phyloP scores from a whole-genome alignment of 2,113 vertebrate genomes.

The Epinephelus cyanopodus region DNA sequence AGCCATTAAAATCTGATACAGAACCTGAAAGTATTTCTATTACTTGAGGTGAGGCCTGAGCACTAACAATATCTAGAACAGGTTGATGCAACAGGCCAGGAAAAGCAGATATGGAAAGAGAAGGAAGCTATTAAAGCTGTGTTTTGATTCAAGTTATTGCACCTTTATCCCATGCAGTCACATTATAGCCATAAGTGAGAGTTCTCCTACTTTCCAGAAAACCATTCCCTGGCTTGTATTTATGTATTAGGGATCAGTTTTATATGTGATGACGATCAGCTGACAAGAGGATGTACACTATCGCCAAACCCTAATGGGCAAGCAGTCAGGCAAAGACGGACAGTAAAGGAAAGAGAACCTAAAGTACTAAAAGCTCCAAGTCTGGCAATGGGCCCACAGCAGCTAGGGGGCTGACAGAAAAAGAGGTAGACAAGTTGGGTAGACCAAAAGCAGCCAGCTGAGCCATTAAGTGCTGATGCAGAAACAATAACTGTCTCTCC shows the following conservation, averaged over 20 bases:
- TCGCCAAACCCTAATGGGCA: constrained; percentile 25
- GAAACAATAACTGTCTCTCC: constrained; percentile 81
- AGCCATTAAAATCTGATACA: neutral
- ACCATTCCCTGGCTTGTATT: neutral
- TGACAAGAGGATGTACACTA: constrained; percentile 27
- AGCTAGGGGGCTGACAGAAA: constrained; percentile 73
- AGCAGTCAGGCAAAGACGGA: constrained; percentile 34
- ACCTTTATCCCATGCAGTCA: neutral
- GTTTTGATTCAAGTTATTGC: constrained; percentile 18
- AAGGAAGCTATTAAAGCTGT: neutral
- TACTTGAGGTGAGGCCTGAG: neutral
- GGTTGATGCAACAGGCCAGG: neutral
- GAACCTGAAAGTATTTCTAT: constrained; percentile 4
- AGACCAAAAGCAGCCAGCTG: constrained; percentile 76
- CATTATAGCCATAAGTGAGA: constrained; percentile 6
- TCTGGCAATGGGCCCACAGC: constrained; percentile 59
- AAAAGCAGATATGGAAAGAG: neutral
- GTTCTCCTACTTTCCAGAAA: neutral
- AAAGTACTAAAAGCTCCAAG: constrained; percentile 44
- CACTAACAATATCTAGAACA: constrained; percentile 6
- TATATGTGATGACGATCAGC: constrained; percentile 11
- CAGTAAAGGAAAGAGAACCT: constrained; percentile 33
- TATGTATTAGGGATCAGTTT: constrained; percentile 5
- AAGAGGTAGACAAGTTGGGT: constrained; percentile 70
- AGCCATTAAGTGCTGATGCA: constrained; percentile 80